phyloP scores from a whole-genome alignment of 2,888 invertebrate genomes.

The Muscina levida region DNA sequence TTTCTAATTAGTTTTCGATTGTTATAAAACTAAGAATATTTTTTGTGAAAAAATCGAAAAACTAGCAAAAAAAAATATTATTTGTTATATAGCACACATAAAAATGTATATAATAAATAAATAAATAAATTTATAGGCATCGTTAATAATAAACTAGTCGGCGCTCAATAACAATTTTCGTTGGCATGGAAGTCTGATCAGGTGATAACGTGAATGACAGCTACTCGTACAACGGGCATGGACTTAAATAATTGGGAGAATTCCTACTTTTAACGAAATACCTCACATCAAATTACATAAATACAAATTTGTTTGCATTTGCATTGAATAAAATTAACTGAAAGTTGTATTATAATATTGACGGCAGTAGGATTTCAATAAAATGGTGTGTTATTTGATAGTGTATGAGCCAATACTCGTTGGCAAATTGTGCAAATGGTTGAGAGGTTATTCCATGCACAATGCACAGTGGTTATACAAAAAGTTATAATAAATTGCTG shows the following conservation, averaged over 20 bases:
- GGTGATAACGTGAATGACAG: conserved; percentile 37
- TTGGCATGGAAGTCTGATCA: too few relatives aligned
- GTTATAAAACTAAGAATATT: too few relatives aligned
- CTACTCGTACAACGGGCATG: conserved; percentile 70
- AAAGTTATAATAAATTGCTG: background rate
- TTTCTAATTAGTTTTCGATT: too few relatives aligned
- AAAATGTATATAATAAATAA: too few relatives aligned
- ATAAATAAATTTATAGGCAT: too few relatives aligned
- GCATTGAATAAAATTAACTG: conserved; percentile 59
- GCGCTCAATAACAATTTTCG: too few relatives aligned
- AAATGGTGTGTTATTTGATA: conserved; percentile 71
- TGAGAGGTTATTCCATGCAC: background rate
- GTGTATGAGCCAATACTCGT: conserved; percentile 7
- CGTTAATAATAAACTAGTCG: too few relatives aligned
- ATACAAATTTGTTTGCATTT: conserved; percentile 66
- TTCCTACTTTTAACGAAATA: conserved; percentile 34
- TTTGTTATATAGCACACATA: too few relatives aligned
- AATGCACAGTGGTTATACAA: background rate
- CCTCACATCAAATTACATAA: conserved; percentile 76
- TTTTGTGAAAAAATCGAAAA: too few relatives aligned
- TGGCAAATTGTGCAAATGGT: too few relatives aligned
- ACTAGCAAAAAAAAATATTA: too few relatives aligned
- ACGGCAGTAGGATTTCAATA: conserved; percentile 62
- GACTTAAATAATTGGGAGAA: conserved; percentile 50
- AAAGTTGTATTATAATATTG: conserved; percentile 64